Conservation (phyloP, 2,113 vertebrate species). For the Connochaetes taurinus region DNA sequence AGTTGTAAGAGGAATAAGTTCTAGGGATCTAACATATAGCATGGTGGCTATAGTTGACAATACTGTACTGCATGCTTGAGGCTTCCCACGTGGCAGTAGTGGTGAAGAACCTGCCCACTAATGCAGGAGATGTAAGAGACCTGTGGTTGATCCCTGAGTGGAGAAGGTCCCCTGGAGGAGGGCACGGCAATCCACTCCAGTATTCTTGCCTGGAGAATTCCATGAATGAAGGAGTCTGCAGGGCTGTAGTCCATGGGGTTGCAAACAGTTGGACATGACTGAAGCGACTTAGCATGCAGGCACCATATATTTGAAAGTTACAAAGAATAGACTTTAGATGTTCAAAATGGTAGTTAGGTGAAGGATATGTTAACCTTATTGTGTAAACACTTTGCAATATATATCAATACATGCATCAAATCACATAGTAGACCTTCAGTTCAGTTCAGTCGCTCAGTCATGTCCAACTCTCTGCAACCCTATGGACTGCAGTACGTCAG, state of each 20-base stretch:
- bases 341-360: not conserved
- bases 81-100: not conserved
- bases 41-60: not conserved
- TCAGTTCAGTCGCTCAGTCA: accelerated
- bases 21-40: not conserved
- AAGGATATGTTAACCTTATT: not conserved
- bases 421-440: not conserved
- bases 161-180: not conserved
- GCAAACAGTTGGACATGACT: not conserved
- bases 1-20: not conserved
- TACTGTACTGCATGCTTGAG: not conserved
- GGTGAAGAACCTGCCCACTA: not conserved
- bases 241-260: not conserved
- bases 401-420: not conserved
- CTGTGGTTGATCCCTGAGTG: not conserved
- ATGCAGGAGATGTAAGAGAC: not conserved
- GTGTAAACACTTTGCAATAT: not conserved
- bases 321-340: not conserved
- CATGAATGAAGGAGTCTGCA: not conserved
- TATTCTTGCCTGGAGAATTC: not conserved
- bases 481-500: not conserved
- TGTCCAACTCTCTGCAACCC: not conserved
- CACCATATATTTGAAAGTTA: not conserved
- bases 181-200: not conserved
- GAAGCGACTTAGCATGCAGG: not conserved